Evolutionary conservation across 2,797 vertebrate species (phyloP).

Genomic region (Australoheros facetus): DNA sequence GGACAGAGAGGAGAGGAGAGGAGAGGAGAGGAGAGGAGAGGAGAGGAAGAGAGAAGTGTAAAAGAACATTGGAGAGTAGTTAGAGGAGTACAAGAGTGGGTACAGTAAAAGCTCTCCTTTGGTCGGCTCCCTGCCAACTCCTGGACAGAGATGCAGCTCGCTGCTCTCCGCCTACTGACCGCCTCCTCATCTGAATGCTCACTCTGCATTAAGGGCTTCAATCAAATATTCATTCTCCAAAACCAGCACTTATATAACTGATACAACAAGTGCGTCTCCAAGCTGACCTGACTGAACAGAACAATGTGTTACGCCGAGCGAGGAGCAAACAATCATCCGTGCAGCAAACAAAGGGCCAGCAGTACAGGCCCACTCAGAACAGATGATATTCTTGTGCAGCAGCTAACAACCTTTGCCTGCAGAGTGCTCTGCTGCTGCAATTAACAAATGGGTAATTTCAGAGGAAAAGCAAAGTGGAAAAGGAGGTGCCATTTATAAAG

Average conservation of each 20-base stretch:
- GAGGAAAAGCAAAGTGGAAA: slow-evolving; percentile 31
- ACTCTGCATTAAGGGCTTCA: slow-evolving; percentile 81
- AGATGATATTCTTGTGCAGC: slow-evolving; percentile 49
- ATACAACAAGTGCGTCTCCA: slow-evolving; percentile 66
- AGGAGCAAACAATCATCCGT: slow-evolving; percentile 59
- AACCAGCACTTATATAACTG: slow-evolving; percentile 79
- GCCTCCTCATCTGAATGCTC: slow-evolving; percentile 80
- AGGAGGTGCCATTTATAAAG: slow-evolving; percentile 30
- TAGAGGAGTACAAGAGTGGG: slow-evolving; percentile 65
- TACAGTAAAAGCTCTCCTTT: slow-evolving; percentile 73
- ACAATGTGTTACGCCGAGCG: slow-evolving; percentile 56
- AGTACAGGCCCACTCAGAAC: slow-evolving; percentile 48
- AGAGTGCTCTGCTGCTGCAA: slow-evolving; percentile 41
- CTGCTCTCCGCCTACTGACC: slow-evolving; percentile 77
- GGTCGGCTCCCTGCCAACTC: slow-evolving; percentile 67
- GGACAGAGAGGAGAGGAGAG: slow-evolving; percentile 12
- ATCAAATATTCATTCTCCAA: slow-evolving; percentile 85
- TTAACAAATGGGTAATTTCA: slow-evolving; percentile 65
- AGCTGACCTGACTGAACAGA: slow-evolving; percentile 61
- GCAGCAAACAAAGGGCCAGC: slow-evolving; percentile 56
- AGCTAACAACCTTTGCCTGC: slow-evolving; percentile 47
- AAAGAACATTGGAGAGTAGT: slow-evolving; percentile 47
- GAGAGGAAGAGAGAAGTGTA: slow-evolving; percentile 23
- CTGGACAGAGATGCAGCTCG: slow-evolving; percentile 74
- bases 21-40: background rate